phyloP scores from a whole-genome alignment of 2,113 vertebrate species.

The Pomatostomus ruficeps region DNA sequence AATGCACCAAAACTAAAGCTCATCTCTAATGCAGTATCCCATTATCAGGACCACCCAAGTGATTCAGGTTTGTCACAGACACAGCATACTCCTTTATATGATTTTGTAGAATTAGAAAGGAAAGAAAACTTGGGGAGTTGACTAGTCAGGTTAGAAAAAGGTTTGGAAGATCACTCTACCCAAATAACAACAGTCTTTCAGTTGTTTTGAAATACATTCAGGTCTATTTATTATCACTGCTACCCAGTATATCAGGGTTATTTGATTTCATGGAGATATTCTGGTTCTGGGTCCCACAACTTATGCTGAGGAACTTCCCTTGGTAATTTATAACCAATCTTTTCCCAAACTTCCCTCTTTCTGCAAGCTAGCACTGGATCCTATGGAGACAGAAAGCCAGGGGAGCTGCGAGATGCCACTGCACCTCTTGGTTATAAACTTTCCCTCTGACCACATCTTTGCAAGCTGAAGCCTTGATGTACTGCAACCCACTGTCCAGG shows the following conservation, averaged over 20 bases:
- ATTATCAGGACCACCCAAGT: neutral
- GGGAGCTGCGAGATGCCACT: neutral
- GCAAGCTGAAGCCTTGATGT: neutral
- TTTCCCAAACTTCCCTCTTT: neutral
- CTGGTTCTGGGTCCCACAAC: neutral
- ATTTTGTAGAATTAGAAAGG: neutral
- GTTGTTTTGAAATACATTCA: neutral
- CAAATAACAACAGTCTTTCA: neutral
- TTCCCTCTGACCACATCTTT: neutral
- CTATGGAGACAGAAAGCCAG: neutral
- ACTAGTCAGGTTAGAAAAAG: neutral
- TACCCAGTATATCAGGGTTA: neutral
- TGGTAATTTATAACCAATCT: neutral
- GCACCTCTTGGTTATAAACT: neutral
- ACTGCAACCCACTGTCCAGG: rapidly evolving
- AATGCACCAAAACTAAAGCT: slow-evolving; percentile 1
- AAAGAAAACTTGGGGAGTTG: neutral
- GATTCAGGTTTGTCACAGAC: neutral
- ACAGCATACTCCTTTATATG: neutral
- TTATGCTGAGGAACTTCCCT: neutral
- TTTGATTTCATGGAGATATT: neutral
- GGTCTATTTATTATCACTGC: neutral
- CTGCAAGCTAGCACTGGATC: neutral
- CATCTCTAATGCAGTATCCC: neutral
- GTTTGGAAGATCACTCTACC: neutral